Evolutionary conservation across 2,113 vertebrate species (phyloP).

Genomic region (Amblyopsis rosae): DNA sequence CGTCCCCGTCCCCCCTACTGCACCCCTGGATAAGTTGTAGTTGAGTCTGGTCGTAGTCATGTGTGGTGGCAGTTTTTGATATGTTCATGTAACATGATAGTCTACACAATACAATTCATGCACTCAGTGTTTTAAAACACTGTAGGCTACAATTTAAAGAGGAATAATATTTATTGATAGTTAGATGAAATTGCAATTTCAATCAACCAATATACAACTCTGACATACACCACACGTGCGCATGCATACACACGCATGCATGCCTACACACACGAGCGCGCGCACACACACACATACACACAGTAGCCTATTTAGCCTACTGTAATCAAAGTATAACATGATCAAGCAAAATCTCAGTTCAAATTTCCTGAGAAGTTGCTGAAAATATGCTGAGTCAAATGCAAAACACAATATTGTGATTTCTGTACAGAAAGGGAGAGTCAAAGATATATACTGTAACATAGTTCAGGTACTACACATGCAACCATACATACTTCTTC

Average conservation of each 20-base stretch:
- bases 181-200: constrained; percentile 29
- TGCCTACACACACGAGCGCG: neutral
- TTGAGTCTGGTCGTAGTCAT: no score
- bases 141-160: neutral
- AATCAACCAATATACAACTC: constrained; percentile 22
- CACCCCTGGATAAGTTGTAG: no score
- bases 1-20: no score
- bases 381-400: constrained; percentile 26
- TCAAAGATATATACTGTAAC: constrained; percentile 13
- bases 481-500: constrained; percentile 22
- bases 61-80: no score
- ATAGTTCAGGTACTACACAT: constrained; percentile 29
- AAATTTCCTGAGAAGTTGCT: constrained; percentile 6
- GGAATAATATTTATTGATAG: constrained; percentile 12
- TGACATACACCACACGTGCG: constrained; percentile 9
- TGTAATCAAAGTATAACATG: constrained; percentile 3
- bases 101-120: constrained; percentile 1
- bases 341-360: constrained; percentile 36
- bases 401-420: constrained; percentile 1
- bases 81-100: no score
- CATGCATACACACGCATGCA: constrained; percentile 4
- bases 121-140: constrained; percentile 34
- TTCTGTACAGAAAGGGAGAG: constrained; percentile 17
- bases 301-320: neutral
- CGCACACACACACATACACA: neutral